These are phyloP conservation scores for Ictalurus furcatus DNA, from an alignment of 2,113 vertebrate genomes.

Conservation along the genomic window DNA sequence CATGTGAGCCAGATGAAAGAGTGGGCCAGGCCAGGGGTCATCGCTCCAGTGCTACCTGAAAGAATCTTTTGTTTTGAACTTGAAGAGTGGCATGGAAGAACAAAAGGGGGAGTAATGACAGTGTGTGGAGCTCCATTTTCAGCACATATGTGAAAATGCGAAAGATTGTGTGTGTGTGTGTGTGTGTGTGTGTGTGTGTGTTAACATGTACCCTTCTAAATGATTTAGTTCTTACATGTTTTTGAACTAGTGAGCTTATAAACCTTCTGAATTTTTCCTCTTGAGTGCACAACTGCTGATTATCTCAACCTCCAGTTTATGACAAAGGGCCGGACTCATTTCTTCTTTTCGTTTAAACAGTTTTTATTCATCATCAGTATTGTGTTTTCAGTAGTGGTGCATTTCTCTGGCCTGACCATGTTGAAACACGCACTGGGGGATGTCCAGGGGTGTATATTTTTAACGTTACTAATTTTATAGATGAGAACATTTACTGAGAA, in stretches of 20 bases:
- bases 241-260: not conserved
- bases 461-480: constrained; percentile 49
- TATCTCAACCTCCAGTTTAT: not conserved
- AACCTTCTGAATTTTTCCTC: not conserved
- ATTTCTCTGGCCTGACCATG: constrained; percentile 14
- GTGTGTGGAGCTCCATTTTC: not conserved
- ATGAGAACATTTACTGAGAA: constrained; percentile 40
- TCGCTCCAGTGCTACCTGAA: not conserved
- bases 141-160: not conserved
- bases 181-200: constrained; percentile 9
- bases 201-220: not conserved
- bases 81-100: constrained; percentile 8
- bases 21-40: constrained; percentile 9
- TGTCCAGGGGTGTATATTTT: constrained; percentile 42
- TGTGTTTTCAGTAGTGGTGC: not conserved
- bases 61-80: constrained; percentile 33
- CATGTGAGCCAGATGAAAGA: constrained; percentile 22
- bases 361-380: not conserved
- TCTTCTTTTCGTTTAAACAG: not conserved
- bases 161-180: constrained; percentile 3
- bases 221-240: constrained; percentile 4
- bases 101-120: constrained; percentile 18
- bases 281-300: too few species aligned
- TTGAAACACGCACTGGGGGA: constrained; percentile 21
- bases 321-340: not conserved